A percentile compares a stretch with the other conserved stretches of the same genome.
Evolutionary conservation across 2,888 invertebrate species (phyloP).

Genomic region (Apamea anceps): DNA sequence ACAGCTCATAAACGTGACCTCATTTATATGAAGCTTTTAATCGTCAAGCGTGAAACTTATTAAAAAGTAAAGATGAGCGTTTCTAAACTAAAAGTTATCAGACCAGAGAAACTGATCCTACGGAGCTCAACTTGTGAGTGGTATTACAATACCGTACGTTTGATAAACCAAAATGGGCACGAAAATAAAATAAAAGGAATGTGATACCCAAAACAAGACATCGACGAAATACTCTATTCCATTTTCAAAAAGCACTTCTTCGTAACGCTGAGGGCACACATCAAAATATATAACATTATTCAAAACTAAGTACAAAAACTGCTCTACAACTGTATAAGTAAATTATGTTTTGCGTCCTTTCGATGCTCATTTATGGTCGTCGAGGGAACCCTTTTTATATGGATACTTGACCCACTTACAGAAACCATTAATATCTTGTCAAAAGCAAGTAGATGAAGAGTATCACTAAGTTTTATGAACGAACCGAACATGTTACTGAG

Average conservation of each 20-base stretch:
- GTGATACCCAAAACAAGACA: background rate
- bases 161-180: background rate
- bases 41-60: slow-evolving; percentile 3
- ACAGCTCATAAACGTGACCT: slow-evolving; percentile 27
- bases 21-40: slow-evolving; percentile 8
- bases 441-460: slow-evolving; percentile 50
- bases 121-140: background rate
- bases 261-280: background rate
- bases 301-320: slow-evolving; percentile 24
- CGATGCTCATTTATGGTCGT: slow-evolving; percentile 24
- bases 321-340: background rate
- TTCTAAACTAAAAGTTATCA: background rate
- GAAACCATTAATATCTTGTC: slow-evolving; percentile 65
- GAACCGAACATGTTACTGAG: slow-evolving; percentile 15
- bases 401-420: slow-evolving; percentile 61
- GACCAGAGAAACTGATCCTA: background rate
- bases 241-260: slow-evolving; percentile 20
- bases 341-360: slow-evolving; percentile 13
- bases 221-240: slow-evolving; percentile 1
- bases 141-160: background rate
- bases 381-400: slow-evolving; percentile 44
- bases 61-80: background rate
- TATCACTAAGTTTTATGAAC: slow-evolving; percentile 36
- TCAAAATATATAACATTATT: slow-evolving; percentile 7
- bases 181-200: background rate